Conservation (phyloP, 2,797 vertebrate species). For the Cirrhinus mrigala region DNA sequence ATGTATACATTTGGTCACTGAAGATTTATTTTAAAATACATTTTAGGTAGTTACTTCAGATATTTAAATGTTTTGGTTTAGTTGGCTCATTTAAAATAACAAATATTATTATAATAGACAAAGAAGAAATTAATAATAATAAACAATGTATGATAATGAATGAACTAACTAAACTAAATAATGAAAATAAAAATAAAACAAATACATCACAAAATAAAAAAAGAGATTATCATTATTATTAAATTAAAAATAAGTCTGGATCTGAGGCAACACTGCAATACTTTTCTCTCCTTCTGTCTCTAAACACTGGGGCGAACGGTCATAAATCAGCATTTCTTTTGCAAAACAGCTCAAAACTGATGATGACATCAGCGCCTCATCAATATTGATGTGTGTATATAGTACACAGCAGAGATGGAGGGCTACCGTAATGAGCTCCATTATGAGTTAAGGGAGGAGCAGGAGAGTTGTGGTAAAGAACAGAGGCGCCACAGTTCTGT, state of each 20-base stretch:
- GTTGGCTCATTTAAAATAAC: background rate
- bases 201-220: background rate
- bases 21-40: background rate
- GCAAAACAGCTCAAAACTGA: constrained; percentile 49
- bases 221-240: background rate
- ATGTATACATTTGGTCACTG: background rate
- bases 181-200: background rate
- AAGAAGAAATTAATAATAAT: background rate
- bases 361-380: constrained; percentile 76
- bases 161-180: background rate
- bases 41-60: background rate
- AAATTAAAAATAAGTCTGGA: background rate
- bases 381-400: constrained; percentile 76
- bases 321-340: constrained; percentile 56
- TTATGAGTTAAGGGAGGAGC: constrained; percentile 79
- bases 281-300: background rate
- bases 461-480: constrained; percentile 56
- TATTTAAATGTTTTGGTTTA: background rate
- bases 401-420: constrained; percentile 73
- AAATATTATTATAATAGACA: background rate
- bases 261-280: background rate
- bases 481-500: constrained; percentile 55
- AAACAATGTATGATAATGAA: background rate
- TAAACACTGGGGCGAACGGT: constrained; percentile 21
- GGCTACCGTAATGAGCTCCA: constrained; percentile 83